These are phyloP conservation scores for Melitaea athalia DNA, from an alignment of 2,888 invertebrate species.

Conservation along the genomic window DNA sequence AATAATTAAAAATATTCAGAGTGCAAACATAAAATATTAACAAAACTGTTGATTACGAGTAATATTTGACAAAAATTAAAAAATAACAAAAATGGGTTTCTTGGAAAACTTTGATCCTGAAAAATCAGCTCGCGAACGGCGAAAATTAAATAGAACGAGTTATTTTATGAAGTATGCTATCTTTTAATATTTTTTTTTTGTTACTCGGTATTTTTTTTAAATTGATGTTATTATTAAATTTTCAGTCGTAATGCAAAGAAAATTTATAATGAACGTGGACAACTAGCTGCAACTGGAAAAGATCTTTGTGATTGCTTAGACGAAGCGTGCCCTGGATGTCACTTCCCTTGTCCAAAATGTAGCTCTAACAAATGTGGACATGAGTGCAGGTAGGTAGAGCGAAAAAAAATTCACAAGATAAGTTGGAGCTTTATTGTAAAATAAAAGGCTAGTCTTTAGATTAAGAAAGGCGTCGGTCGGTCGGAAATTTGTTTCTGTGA, in stretches of 20 bases:
- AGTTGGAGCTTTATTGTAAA: too few species aligned
- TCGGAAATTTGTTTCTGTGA: too few species aligned
- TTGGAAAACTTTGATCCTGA: conserved; percentile 89
- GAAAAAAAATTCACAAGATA: too few species aligned
- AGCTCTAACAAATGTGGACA: conserved; percentile 89
- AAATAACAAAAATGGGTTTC: conserved; percentile 55
- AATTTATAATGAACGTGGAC: conserved; percentile 87
- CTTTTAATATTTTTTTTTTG: too few species aligned
- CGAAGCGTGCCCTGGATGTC: conserved; percentile 90
- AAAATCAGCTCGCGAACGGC: conserved; percentile 88
- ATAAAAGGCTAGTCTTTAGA: too few species aligned
- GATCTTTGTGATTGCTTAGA: conserved; percentile 94
- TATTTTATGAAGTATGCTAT: conserved; percentile 64
- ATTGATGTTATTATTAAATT: conserved; percentile 28
- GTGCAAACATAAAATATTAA: neutral
- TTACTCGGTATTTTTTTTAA: too few species aligned
- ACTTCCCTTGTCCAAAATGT: conserved; percentile 90
- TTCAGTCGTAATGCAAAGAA: conserved; percentile 79
- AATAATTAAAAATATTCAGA: neutral
- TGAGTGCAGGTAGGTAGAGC: conserved; percentile 87
- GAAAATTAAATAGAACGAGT: conserved; percentile 87
- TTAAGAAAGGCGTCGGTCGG: too few species aligned
- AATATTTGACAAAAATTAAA: conserved; percentile 6
- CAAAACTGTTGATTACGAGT: too few species aligned
- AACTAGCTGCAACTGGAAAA: conserved; percentile 82